Evolutionary conservation across 1,140 invertebrate species (phyloP).

Genomic region (Drosophila pectinifera): DNA sequence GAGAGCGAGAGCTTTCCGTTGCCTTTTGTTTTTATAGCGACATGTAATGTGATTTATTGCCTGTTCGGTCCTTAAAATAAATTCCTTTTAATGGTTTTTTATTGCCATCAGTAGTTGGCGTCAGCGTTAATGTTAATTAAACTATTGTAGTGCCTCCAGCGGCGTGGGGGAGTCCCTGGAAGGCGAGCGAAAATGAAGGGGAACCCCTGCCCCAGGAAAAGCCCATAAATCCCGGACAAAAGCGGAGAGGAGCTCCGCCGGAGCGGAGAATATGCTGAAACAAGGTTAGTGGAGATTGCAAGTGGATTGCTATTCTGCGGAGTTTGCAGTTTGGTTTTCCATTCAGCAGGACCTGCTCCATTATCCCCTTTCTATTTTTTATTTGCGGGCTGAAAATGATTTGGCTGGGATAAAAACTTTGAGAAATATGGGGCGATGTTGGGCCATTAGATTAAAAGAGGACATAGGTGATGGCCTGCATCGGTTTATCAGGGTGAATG

Average conservation of each 20-base stretch:
- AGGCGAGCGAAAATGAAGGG: too few relatives aligned
- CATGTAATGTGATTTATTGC: conserved; percentile 82
- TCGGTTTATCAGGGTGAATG: neutral
- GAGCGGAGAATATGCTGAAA: conserved; percentile 17
- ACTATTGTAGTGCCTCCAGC: conserved; percentile 71
- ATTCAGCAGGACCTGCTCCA: conserved; percentile 14
- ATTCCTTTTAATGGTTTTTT: conserved; percentile 83
- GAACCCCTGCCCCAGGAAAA: conserved; percentile 12
- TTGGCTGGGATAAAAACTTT: conserved; percentile 20
- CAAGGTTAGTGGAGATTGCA: conserved; percentile 42
- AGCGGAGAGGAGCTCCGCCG: neutral
- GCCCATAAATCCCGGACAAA: conserved; percentile 53
- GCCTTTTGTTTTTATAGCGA: conserved; percentile 76
- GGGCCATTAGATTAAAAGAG: conserved; percentile 14
- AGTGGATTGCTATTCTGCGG: conserved; percentile 46
- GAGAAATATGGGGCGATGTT: conserved; percentile 4
- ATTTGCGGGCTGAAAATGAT: conserved; percentile 14
- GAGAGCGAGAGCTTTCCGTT: conserved; percentile 44
- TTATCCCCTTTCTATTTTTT: neutral
- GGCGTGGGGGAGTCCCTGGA: neutral
- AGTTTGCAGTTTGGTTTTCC: conserved; percentile 56
- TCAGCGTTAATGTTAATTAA: conserved; percentile 83
- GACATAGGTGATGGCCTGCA: conserved; percentile 11
- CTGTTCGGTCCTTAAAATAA: conserved; percentile 81
- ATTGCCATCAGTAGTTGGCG: conserved; percentile 78